Conservation (phyloP, 2,797 vertebrate species). For the Pygocentrus nattereri region DNA sequence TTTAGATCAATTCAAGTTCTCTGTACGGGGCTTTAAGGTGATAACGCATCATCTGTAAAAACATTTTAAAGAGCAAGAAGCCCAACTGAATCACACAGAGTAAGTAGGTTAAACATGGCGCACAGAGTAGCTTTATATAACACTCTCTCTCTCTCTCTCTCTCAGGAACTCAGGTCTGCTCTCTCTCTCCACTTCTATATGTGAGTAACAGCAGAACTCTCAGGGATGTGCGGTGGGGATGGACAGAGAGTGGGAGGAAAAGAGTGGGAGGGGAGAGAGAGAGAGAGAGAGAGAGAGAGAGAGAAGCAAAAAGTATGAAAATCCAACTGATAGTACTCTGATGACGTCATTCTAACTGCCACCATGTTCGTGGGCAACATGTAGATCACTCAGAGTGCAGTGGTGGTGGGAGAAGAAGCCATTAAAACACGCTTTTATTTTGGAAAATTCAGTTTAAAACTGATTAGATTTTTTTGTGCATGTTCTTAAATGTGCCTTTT, state of each 20-base stretch:
- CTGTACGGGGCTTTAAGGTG: no score
- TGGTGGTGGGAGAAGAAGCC: no score
- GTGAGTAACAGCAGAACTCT: background rate
- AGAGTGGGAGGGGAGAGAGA: background rate
- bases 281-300: conserved; percentile 14
- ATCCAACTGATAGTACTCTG: no score
- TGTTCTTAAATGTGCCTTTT: no score
- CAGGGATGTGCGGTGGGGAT: background rate
- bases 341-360: no score
- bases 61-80: background rate
- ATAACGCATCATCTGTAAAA: no score
- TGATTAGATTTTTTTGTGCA: no score
- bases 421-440: no score
- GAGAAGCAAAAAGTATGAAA: background rate
- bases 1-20: no score
- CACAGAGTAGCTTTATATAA: conserved; percentile 39
- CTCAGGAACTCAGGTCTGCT: conserved; percentile 6
- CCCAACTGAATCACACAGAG: background rate
- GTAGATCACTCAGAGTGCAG: no score
- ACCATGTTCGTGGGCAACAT: no score
- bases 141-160: background rate
- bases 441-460: no score
- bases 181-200: background rate
- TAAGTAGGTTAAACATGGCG: conserved; percentile 29
- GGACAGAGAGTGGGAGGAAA: background rate